Base-by-base conservation (phyloP, 2,113 vertebrate species). In the Abramis brama region DNA sequence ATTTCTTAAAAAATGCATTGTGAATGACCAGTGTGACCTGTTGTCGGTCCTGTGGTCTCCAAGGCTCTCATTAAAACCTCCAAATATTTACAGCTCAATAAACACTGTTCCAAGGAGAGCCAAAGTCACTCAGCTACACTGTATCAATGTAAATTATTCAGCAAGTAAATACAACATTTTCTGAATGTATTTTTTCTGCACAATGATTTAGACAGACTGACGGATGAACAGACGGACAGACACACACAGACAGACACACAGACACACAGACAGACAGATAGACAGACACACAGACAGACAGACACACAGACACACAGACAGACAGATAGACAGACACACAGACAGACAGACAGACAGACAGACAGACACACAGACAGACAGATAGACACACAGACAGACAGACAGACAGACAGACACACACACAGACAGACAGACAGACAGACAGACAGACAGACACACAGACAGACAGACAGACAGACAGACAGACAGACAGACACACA, bases 1-100 rank as follows among this genome's bases (percentile, higher is more conserved):
- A 17, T 66, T 57, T 52, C 33, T n/a, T 59, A 13, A 60, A 2
- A 33, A 68, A 36, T 33, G 45, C 43, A 30, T 25, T 68, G 66
- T 79, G 45, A 79, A 57, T 57, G 66, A 7, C 6, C 30, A 23
- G 50, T 71, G 50, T 85, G 36, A 79, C 33, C 47, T 59, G 23
- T 43, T 57, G 23, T 85, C 30, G 71, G 76, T 64, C 27, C n/a
- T 84, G 59, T 84, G 64, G 36, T 9, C 59, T 52, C 77, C n/a
- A 59, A 45, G 62, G 75, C 66, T 79, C 64, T 79, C 76, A 79
- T 85, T 70, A 85, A 79, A 79, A 57, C 52, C 15, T 84, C n/a
- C 59, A 70, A 57, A 77, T 79, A 79, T 43, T 77, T 68, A 70
- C 75, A 79, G 64, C 75, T 85, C 45, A 68, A 52, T 52, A 79